phyloP scores from a whole-genome alignment of 2,797 vertebrate genomes.

The Benthosema pterotum region DNA sequence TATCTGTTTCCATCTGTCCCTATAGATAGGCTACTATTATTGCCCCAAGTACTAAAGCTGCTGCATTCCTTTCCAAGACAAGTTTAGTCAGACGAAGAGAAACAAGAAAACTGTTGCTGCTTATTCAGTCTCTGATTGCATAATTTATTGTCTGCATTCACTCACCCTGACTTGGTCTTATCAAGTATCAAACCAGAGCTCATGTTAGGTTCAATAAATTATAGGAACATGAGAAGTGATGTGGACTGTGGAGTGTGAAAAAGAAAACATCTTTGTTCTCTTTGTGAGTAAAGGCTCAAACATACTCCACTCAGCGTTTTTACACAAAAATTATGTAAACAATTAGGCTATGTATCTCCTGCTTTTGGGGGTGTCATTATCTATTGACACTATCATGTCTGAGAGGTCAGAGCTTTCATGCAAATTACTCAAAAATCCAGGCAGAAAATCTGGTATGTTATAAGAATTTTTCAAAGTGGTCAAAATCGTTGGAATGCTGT shows the following conservation, averaged over 20 bases:
- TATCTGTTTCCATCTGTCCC: constrained; percentile 2
- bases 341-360: too few relatives aligned
- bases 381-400: too few relatives aligned
- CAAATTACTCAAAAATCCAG: too few relatives aligned
- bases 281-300: not conserved
- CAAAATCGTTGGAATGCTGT: too few relatives aligned
- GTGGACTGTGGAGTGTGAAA: not conserved
- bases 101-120: not conserved
- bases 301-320: too few relatives aligned
- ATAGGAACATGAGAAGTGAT: constrained; percentile 1
- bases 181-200: constrained; percentile 6
- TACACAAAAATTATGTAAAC: too few relatives aligned
- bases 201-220: constrained; percentile 4
- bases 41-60: not conserved
- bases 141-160: constrained; percentile 1
- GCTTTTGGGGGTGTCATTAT: too few relatives aligned
- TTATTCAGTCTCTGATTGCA: not conserved
- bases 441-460: too few relatives aligned
- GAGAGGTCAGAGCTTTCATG: too few relatives aligned
- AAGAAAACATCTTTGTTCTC: not conserved
- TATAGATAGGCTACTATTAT: too few relatives aligned
- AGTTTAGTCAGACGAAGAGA: not conserved
- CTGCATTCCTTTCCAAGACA: not conserved
- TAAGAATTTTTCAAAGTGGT: too few relatives aligned
- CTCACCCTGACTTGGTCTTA: not conserved